Evolutionary conservation across 2,113 vertebrate species (phyloP).

Genomic region (Piprites chloris): DNA sequence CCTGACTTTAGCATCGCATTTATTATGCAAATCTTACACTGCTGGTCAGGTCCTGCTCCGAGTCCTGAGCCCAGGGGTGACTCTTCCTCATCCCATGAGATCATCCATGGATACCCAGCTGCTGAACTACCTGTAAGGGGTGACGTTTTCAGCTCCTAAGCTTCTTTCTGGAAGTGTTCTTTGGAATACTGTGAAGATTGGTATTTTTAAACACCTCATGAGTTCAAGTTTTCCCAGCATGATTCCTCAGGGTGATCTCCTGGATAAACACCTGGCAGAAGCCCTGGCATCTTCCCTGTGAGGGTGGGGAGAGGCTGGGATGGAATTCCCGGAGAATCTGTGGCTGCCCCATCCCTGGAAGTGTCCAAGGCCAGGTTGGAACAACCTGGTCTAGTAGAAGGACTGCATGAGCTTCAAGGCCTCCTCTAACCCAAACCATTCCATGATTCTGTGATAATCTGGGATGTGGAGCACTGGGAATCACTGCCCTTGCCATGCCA

Average conservation of each 20-base stretch:
- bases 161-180: not conserved
- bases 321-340: not conserved
- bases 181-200: not conserved
- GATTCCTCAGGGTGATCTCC: not conserved
- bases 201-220: accelerated
- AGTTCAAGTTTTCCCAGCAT: not conserved
- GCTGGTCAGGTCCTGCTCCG: not conserved
- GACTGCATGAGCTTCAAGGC: not conserved
- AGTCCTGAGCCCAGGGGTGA: not conserved
- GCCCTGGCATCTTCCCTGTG: not conserved
- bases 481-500: not conserved
- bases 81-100: accelerated
- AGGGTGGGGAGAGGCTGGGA: not conserved
- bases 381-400: accelerated
- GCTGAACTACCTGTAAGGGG: accelerated
- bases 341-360: not conserved
- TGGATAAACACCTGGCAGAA: not conserved
- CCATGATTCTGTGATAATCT: not conserved
- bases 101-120: not conserved
- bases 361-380: not conserved
- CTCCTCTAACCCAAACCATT: not conserved
- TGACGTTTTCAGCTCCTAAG: not conserved
- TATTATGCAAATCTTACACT: not conserved
- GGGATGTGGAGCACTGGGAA: not conserved
- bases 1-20: not conserved